Base-by-base conservation (phyloP, 2,797 vertebrate genomes). In the Chaenodraco wilsoni region DNA sequence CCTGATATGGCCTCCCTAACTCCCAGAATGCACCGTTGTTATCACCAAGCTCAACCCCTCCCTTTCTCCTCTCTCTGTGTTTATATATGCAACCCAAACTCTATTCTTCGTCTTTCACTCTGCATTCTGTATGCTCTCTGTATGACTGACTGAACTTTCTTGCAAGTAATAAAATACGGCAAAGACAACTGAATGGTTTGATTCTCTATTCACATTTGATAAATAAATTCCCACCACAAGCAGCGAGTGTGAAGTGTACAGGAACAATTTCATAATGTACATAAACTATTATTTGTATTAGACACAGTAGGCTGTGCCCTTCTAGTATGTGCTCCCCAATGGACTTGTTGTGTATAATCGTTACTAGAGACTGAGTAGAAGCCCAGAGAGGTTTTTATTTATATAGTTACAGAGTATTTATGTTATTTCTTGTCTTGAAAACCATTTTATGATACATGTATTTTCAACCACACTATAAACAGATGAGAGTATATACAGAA, bases 241-340 rank as follows among this genome's bases (percentile, higher is more conserved):
- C 23, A 23, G 23, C 23, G 23, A 23, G 23, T 23, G 27, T 45
- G 64, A 52, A 65, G 41, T 83, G 90, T 89, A 86, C 83, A 87
- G 79, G 16, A 64, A 83, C 87, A 85, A 76, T 85, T 79, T 78
- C 82, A 91, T 83, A 65, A 68, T 96, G 96, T 96, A 96, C 74
- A 96, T 96, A 96, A 11, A 84, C 31, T 69, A 84, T 78, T 76
- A 85, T 93, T 94, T 82, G 91, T 91, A 92, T 90, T 86, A 92
- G 93, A 89, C 83, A 84, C 84, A 85, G 89, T 83, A 93, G 92
- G 82, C 89, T 78, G 88, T 92, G 89, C 89, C 93, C 86, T 80
- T 91, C 84, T 87, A 80, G 81, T 95, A 52, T 86, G 91, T 95
- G 93, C 93, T 95, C 90, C 94, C 88, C 87, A 87, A 78, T 92